Conservation (phyloP, 2,888 invertebrate genomes). For the Halictus ligatus region DNA sequence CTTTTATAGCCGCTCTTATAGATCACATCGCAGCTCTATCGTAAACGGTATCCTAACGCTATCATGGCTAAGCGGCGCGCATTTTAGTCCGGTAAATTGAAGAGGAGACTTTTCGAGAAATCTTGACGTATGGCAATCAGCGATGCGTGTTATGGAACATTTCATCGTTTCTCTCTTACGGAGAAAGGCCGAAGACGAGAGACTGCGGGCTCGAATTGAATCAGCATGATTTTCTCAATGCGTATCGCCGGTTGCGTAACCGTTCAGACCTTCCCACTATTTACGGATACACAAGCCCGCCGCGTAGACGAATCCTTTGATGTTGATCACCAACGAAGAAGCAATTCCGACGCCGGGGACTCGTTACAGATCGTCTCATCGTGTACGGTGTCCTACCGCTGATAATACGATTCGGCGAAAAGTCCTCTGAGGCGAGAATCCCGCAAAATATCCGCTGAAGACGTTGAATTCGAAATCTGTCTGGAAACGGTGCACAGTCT, state of each 20-base stretch:
- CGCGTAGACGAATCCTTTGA: conserved; percentile 66
- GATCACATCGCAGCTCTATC: not conserved
- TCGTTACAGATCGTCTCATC: conserved; percentile 41
- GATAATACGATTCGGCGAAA: conserved; percentile 14
- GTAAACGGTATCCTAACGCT: not conserved
- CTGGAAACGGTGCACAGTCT: not conserved
- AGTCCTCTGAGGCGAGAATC: not conserved
- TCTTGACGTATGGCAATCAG: conserved; percentile 60
- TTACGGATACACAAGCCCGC: conserved; percentile 8
- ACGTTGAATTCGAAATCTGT: not conserved
- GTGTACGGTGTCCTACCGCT: not conserved
- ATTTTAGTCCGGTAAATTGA: conserved; percentile 24
- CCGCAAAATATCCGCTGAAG: not conserved
- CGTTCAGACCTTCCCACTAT: conserved; percentile 28
- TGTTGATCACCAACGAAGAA: conserved; percentile 67
- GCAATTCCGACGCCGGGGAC: conserved; percentile 63
- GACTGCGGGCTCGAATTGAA: conserved; percentile 54
- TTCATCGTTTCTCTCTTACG: conserved; percentile 39
- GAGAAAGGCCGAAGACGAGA: conserved; percentile 29
- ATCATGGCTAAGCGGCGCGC: not conserved
- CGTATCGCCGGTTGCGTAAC: conserved; percentile 65
- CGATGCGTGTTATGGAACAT: conserved; percentile 44
- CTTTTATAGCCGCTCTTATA: not conserved
- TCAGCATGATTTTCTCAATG: conserved; percentile 59
- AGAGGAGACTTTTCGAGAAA: conserved; percentile 25